Base-by-base conservation (phyloP, 2,888 invertebrate genomes). In the Hyposoter dolosus region DNA sequence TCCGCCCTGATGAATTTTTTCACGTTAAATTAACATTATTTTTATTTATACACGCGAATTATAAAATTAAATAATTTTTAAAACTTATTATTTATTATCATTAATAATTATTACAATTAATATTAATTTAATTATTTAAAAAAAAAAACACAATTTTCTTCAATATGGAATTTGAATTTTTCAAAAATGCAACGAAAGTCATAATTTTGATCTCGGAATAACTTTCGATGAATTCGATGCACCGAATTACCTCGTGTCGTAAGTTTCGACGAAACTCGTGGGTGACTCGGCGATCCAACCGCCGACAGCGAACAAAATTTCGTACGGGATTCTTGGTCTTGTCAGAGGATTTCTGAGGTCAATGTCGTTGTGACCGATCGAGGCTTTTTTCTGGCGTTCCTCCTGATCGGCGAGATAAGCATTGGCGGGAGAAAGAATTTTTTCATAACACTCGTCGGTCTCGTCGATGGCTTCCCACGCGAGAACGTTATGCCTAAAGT, bases 231-330 rank as follows among this genome's bases (percentile, higher is more conserved):
- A n/a, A n/a, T n/a, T n/a, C n/a, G n/a, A n/a, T n/a, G n/a, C n/a
- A n/a, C n/a, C n/a, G n/a, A n/a, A 10, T 40, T 10, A 97, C 94
- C 97, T 96, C 56, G 97, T 96, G 90, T 97, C 97, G 93, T 98
- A 98, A 79, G 97, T 97, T 93, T 96, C 97, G 40, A 97, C 96
- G 90, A 97, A 97, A 94, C 96, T 97, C 0, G 97, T 97, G 0
- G 97, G 97, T 88, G 97, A 96, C n/a, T 97, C 97, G n/a, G 97
- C 95, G 92, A 96, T 95, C 98, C 98, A 98, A 0, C 98, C 98
- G 4, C 98, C 98, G 23, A 98, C 96, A 17, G 98, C 97, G 93
- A 98, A 98, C 15, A 98, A 95, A 89, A 97, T 96, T 90, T 97
- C 97, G 93, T 97, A 96, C 69, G 96, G 97, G 94, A 97, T 96